Conservation (phyloP, 2,888 invertebrate genomes). For the Petrolisthes cinctipes region DNA sequence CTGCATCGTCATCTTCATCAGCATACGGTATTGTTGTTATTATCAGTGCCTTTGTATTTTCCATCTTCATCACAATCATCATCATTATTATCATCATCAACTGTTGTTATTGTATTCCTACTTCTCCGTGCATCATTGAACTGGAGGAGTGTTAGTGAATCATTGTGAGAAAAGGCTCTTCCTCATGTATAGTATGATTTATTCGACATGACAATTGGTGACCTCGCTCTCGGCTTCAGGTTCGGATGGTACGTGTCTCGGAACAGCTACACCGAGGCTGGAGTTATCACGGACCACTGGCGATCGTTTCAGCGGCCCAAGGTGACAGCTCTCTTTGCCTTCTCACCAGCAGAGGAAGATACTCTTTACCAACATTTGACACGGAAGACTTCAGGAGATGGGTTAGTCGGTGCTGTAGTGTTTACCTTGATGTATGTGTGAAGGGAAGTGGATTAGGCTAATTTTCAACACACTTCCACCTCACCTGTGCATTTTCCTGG, state of each 20-base stretch:
- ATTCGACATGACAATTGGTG: too few species aligned
- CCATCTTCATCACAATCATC: neutral
- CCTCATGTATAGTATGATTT: too few species aligned
- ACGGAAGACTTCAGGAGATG: conserved; percentile 17
- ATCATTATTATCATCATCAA: neutral
- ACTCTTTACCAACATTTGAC: conserved; percentile 42
- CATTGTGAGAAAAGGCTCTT: too few species aligned
- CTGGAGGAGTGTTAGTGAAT: too few species aligned
- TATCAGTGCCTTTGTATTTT: neutral
- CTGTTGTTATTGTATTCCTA: too few species aligned
- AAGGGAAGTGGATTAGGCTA: neutral
- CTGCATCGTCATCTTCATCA: neutral
- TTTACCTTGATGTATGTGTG: neutral
- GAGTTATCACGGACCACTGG: conserved; percentile 73
- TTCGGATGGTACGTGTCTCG: conserved; percentile 64
- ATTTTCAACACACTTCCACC: too few species aligned
- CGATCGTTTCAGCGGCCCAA: conserved; percentile 72
- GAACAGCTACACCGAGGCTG: conserved; percentile 32
- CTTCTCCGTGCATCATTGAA: too few species aligned
- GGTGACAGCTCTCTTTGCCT: conserved; percentile 72
- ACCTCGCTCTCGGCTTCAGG: conserved; percentile 13
- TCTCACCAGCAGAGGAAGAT: conserved; percentile 66
- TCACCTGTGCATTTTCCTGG: too few species aligned
- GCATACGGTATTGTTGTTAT: neutral
- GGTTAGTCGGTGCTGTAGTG: neutral